Evolutionary conservation across 2,888 invertebrate species (phyloP).

Genomic region (Tenodera sinensis): DNA sequence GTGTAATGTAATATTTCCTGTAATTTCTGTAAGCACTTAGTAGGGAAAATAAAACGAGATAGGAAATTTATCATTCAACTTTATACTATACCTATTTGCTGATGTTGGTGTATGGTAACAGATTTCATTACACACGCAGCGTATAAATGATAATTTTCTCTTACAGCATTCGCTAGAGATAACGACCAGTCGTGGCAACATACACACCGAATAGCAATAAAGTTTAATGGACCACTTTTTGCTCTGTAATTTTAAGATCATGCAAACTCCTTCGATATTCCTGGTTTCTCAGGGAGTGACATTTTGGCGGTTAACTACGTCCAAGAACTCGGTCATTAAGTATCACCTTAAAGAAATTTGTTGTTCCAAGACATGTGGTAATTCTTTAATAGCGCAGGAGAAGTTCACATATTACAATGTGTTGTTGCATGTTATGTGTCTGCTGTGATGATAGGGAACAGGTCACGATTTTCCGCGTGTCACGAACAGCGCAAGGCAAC

Average conservation of each 20-base stretch:
- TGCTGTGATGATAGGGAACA: conserved; percentile 12
- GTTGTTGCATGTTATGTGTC: neutral
- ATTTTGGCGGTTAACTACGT: neutral
- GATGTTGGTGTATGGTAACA: no score
- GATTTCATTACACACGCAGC: no score
- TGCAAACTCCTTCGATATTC: neutral
- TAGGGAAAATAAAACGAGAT: no score
- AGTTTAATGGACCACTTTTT: neutral
- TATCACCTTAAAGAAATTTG: neutral
- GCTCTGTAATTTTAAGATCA: neutral
- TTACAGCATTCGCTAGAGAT: no score
- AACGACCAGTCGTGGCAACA: no score
- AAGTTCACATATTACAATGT: neutral
- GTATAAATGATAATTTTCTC: no score
- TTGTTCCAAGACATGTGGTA: neutral
- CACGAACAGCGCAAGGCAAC: conserved; percentile 3
- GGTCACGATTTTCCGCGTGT: conserved; percentile 10
- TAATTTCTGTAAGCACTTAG: no score
- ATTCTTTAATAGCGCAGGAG: neutral
- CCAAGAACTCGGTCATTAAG: neutral
- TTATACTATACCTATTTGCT: no score
- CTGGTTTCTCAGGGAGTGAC: neutral
- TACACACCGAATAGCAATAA: neutral
- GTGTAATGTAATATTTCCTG: no score
- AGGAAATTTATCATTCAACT: no score